phyloP scores from a whole-genome alignment of 2,797 vertebrate genomes.

The Myiotriccus ornatus region DNA sequence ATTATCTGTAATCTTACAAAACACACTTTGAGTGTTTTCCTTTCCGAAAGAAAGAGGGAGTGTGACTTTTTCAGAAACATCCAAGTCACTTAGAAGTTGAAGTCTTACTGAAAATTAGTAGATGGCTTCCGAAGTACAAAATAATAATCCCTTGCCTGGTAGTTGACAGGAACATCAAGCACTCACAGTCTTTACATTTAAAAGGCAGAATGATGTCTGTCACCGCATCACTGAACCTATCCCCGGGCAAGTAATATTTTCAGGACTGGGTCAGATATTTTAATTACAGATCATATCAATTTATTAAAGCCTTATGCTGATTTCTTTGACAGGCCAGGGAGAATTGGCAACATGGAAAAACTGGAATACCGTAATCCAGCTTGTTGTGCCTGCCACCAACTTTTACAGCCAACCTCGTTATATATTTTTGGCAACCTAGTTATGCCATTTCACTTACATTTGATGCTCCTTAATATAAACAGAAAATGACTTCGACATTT shows the following conservation, averaged over 20 bases:
- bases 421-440: neutral
- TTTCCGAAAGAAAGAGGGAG: neutral
- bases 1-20: neutral
- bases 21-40: neutral
- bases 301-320: neutral
- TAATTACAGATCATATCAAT: neutral
- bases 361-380: neutral
- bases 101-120: neutral
- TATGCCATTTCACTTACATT: neutral
- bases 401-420: neutral
- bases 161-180: neutral
- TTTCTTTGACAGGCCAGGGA: neutral
- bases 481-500: neutral
- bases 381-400: neutral
- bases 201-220: neutral
- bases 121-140: neutral
- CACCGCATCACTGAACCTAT: neutral
- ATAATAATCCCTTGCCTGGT: neutral
- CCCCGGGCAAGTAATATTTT: neutral
- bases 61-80: neutral
- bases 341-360: neutral
- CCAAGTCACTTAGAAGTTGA: neutral
- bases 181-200: neutral
- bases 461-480: neutral
- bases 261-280: neutral